Conservation (phyloP, 2,888 invertebrate species). For the Pterobdella sp. region DNA sequence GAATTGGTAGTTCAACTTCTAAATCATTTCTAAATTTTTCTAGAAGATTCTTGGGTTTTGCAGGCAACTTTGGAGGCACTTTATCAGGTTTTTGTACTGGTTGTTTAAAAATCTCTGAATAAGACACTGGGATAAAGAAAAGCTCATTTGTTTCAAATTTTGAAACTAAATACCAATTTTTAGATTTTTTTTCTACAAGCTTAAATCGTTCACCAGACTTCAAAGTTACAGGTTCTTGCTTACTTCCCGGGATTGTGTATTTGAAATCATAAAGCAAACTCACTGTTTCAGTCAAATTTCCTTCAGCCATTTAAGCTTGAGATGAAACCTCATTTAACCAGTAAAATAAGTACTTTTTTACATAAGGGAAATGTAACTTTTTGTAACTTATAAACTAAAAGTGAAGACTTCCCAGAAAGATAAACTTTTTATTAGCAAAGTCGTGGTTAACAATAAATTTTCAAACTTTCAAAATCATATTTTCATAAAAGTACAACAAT, state of each 20-base stretch:
- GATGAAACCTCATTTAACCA: background rate
- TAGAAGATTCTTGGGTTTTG: slow-evolving; percentile 22
- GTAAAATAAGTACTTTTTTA: background rate
- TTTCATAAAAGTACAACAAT: too few relatives aligned
- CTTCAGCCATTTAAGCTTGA: background rate
- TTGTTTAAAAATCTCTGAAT: background rate
- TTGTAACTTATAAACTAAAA: background rate
- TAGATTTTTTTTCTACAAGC: slow-evolving; percentile 10
- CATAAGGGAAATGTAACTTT: background rate
- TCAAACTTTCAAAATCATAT: too few relatives aligned
- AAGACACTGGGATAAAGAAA: slow-evolving; percentile 14
- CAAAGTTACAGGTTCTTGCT: slow-evolving; percentile 14
- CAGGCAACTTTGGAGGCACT: slow-evolving; percentile 20
- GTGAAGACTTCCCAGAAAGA: too few relatives aligned
- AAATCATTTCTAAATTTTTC: slow-evolving; percentile 15
- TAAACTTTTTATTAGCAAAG: too few relatives aligned
- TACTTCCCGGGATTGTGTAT: slow-evolving; percentile 23
- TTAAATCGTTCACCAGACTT: slow-evolving; percentile 17
- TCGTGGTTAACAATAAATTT: too few relatives aligned
- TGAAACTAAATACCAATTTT: slow-evolving; percentile 13
- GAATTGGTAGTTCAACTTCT: slow-evolving; percentile 13
- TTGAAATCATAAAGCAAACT: slow-evolving; percentile 21
- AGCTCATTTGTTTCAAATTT: slow-evolving; percentile 4
- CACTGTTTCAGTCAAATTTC: background rate
- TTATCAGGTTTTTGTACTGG: background rate